Conservation (phyloP, 1,140 invertebrate species). For the Paracyclopina nana region DNA sequence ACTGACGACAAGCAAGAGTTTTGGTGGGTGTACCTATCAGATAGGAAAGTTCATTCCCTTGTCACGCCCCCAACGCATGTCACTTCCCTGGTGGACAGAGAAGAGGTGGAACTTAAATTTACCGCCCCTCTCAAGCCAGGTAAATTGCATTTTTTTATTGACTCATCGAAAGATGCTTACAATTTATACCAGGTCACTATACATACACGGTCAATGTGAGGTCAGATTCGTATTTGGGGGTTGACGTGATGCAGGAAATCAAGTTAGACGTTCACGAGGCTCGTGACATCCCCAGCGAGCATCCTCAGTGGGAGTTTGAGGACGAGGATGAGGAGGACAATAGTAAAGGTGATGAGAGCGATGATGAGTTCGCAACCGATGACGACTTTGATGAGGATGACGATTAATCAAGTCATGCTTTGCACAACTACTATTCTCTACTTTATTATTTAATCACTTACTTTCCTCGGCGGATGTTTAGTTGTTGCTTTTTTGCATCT, state of each 20-base stretch:
- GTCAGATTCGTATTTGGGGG: slow-evolving; percentile 85
- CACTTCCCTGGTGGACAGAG: slow-evolving; percentile 32
- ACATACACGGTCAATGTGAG: slow-evolving; percentile 80
- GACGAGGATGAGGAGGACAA: slow-evolving; percentile 33
- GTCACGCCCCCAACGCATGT: slow-evolving; percentile 77
- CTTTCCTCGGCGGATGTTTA: too few species aligned
- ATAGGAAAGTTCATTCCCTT: slow-evolving; percentile 69
- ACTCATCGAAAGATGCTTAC: too few species aligned
- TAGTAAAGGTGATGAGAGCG: slow-evolving; percentile 21
- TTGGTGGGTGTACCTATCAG: slow-evolving; percentile 97
- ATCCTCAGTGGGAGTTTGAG: slow-evolving; percentile 70
- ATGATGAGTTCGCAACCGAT: slow-evolving; percentile 22
- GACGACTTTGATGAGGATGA: slow-evolving; percentile 21
- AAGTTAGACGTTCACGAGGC: slow-evolving; percentile 93
- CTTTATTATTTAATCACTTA: too few species aligned
- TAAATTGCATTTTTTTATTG: too few species aligned
- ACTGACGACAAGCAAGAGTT: slow-evolving; percentile 94
- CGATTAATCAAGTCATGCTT: slow-evolving; percentile 16
- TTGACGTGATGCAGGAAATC: slow-evolving; percentile 73
- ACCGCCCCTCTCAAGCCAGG: slow-evolving; percentile 71
- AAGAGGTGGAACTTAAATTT: slow-evolving; percentile 76
- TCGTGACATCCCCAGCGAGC: slow-evolving; percentile 62
- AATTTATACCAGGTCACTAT: slow-evolving; percentile 70
- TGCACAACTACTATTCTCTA: too few species aligned
- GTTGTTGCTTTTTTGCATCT: too few species aligned